Evolutionary conservation across 2,888 invertebrate genomes (phyloP).

Genomic region (Eurois occulta): DNA sequence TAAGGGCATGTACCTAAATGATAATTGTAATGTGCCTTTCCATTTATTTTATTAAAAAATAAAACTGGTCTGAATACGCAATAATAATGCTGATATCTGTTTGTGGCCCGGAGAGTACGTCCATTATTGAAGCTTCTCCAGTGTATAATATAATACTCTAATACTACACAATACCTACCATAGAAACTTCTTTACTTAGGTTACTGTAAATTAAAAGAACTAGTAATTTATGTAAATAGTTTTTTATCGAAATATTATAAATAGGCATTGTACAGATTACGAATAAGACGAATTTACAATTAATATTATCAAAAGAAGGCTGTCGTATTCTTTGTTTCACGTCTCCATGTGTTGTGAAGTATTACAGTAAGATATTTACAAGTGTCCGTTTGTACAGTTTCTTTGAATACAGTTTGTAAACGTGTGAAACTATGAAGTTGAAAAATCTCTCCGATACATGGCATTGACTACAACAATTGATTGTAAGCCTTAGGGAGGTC

Average conservation of each 20-base stretch:
- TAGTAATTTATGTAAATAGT: slow-evolving; percentile 62
- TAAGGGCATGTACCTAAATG: slow-evolving; percentile 23
- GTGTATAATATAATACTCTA: slow-evolving; percentile 55
- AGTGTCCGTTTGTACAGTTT: slow-evolving; percentile 32
- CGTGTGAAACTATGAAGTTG: slow-evolving; percentile 13
- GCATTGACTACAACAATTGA: slow-evolving; percentile 32
- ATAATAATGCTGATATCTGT: slow-evolving; percentile 47
- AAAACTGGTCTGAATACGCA: slow-evolving; percentile 20
- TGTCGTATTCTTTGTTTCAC: slow-evolving; percentile 48
- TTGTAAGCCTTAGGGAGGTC: slow-evolving; percentile 46
- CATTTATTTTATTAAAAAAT: slow-evolving; percentile 40
- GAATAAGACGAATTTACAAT: slow-evolving; percentile 63
- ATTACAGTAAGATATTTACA: slow-evolving; percentile 57
- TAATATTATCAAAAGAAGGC: slow-evolving; percentile 63
- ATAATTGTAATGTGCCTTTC: slow-evolving; percentile 52
- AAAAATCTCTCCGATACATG: slow-evolving; percentile 52
- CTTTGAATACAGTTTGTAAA: slow-evolving; percentile 8
- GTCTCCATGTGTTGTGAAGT: slow-evolving; percentile 58
- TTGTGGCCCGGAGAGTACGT: slow-evolving; percentile 35
- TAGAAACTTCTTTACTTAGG: slow-evolving; percentile 42
- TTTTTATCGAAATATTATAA: slow-evolving; percentile 59
- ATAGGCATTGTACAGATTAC: slow-evolving; percentile 61
- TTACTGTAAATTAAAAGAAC: slow-evolving; percentile 45
- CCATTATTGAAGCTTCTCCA: slow-evolving; percentile 29
- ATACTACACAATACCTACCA: slow-evolving; percentile 49